Conservation (phyloP, 2,888 invertebrate species). For the Zaprionus obscuricornis region DNA sequence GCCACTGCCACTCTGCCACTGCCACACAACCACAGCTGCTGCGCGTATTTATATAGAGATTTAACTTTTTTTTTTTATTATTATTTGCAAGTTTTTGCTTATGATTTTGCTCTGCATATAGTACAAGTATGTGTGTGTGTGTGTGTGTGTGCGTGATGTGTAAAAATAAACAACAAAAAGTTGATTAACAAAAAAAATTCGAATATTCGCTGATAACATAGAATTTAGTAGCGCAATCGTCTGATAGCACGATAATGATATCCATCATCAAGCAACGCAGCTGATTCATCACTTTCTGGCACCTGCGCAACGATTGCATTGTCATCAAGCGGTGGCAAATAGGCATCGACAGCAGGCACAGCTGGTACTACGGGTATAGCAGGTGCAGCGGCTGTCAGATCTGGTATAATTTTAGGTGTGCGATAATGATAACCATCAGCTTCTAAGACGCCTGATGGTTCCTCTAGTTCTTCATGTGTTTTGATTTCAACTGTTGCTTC, state of each 20-base stretch:
- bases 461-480: slow-evolving; percentile 47
- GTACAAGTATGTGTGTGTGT: background rate
- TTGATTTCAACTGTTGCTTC: slow-evolving; percentile 40
- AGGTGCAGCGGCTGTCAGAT: slow-evolving; percentile 42
- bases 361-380: no score
- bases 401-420: slow-evolving; percentile 61
- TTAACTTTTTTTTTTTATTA: no score
- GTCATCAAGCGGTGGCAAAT: slow-evolving; percentile 66
- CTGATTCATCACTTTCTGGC: slow-evolving; percentile 51
- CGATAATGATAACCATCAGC: slow-evolving; percentile 77
- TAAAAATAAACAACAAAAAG: slow-evolving; percentile 66
- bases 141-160: slow-evolving; percentile 3
- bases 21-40: no score
- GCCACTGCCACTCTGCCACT: slow-evolving; percentile 12
- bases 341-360: slow-evolving; percentile 44
- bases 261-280: slow-evolving; percentile 68
- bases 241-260: slow-evolving; percentile 72
- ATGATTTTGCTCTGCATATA: slow-evolving; percentile 3
- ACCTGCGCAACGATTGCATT: slow-evolving; percentile 52
- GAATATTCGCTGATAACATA: background rate
- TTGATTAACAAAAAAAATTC: slow-evolving; percentile 54
- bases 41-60: slow-evolving; percentile 23
- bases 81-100: slow-evolving; percentile 41
- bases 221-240: slow-evolving; percentile 52
- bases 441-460: slow-evolving; percentile 48